phyloP scores from a whole-genome alignment of 2,797 vertebrate species.

The Staurois parvus region DNA sequence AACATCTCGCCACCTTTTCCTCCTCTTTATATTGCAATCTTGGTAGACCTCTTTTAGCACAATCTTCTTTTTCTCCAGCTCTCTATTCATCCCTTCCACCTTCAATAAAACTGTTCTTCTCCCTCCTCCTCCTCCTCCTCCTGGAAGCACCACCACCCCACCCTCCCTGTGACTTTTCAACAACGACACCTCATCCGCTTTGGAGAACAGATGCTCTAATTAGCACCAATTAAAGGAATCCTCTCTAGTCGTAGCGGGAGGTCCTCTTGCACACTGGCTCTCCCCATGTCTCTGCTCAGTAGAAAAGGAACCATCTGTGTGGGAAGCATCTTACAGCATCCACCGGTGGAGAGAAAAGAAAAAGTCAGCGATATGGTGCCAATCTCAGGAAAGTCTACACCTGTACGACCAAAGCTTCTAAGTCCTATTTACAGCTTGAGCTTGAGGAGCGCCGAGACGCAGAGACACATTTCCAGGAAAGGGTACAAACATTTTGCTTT shows the following conservation, averaged over 20 bases:
- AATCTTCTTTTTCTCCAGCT: neutral
- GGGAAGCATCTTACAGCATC: neutral
- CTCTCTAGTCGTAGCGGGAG: constrained; percentile 55
- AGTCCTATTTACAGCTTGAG: neutral
- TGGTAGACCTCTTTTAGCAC: neutral
- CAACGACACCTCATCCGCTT: constrained; percentile 57
- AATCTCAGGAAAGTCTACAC: constrained; percentile 47
- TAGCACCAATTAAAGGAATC: constrained; percentile 62
- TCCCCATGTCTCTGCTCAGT: constrained; percentile 23
- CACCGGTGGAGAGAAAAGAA: neutral
- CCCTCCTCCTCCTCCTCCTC: neutral
- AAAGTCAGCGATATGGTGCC: constrained; percentile 25
- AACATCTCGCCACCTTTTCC: neutral
- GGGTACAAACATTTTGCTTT: neutral
- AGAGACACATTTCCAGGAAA: neutral
- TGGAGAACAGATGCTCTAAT: constrained; percentile 59
- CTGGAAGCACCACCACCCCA: neutral
- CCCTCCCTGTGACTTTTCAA: constrained; percentile 36
- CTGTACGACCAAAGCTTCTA: constrained; percentile 29
- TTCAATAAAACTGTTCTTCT: neutral
- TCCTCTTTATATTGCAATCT: neutral
- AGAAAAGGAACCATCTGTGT: constrained; percentile 6
- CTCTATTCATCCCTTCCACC: neutral
- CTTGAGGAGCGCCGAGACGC: neutral
- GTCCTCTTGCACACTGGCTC: constrained; percentile 49